These are phyloP conservation scores for Chironomus tentans DNA, from an alignment of 2,888 invertebrate genomes.

Conservation along the genomic window DNA sequence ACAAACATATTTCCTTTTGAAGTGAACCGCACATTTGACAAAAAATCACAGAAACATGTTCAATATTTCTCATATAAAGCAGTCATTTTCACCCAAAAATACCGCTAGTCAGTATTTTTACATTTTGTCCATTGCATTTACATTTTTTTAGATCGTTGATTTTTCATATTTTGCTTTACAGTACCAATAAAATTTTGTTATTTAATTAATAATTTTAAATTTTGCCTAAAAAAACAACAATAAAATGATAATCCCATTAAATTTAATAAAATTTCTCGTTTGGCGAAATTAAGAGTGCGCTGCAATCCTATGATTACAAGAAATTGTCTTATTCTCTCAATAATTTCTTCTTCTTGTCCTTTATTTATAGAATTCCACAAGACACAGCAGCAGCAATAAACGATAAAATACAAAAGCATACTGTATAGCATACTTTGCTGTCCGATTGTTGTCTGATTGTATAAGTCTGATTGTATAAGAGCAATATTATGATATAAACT, in stretches of 20 bases:
- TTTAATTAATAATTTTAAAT: no score
- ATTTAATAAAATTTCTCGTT: no score
- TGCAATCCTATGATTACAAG: no score
- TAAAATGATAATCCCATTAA: no score
- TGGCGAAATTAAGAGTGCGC: no score
- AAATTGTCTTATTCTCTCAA: neutral
- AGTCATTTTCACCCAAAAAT: no score
- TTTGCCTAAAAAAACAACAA: no score
- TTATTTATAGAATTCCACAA: slow-evolving; percentile 16
- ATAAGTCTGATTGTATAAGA: neutral
- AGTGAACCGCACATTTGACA: neutral
- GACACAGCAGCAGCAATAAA: neutral
- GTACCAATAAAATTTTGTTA: no score
- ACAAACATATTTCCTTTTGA: neutral
- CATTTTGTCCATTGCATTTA: no score
- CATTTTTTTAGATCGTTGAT: no score
- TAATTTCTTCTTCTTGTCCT: neutral
- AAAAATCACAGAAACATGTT: slow-evolving; percentile 8
- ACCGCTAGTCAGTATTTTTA: no score
- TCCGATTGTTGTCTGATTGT: slow-evolving; percentile 9
- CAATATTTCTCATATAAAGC: slow-evolving; percentile 8
- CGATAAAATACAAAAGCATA: slow-evolving; percentile 13
- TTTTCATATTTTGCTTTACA: no score
- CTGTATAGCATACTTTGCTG: slow-evolving; percentile 10
- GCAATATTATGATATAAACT: slow-evolving; percentile 24